Conservation (phyloP, 2,113 vertebrate species). For the Sylvilagus bachmani region DNA sequence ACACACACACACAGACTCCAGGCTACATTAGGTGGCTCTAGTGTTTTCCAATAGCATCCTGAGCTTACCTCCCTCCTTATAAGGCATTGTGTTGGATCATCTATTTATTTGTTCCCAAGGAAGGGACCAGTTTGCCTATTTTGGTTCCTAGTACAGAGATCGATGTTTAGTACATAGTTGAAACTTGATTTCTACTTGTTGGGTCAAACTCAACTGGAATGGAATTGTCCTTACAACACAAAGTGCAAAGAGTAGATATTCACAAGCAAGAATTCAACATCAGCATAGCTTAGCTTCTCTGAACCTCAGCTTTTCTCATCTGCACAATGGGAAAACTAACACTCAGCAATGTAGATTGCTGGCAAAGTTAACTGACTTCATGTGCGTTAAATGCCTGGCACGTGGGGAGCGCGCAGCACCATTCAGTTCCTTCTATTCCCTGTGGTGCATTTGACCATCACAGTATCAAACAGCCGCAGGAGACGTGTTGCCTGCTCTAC, state of each 20-base stretch:
- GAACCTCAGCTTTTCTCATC: background rate
- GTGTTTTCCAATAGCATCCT: background rate
- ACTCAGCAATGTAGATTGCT: background rate
- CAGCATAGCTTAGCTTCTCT: background rate
- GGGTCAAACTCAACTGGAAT: conserved; percentile 1
- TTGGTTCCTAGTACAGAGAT: background rate
- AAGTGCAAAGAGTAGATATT: conserved; percentile 19
- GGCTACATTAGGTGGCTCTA: background rate
- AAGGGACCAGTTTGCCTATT: background rate
- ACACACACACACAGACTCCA: background rate
- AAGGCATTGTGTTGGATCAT: background rate
- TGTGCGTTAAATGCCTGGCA: background rate
- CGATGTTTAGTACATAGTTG: background rate
- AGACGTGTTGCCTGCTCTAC: background rate
- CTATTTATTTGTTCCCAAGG: background rate
- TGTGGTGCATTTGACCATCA: background rate
- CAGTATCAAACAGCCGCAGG: background rate
- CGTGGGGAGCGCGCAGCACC: background rate
- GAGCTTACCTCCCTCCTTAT: background rate
- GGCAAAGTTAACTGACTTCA: background rate
- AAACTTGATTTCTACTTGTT: background rate
- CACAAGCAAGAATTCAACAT: conserved; percentile 1
- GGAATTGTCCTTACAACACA: background rate
- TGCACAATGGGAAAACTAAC: background rate
- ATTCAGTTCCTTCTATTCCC: background rate